A percentile compares a stretch with the other conserved stretches of the same genome.
Evolutionary conservation across 2,888 invertebrate species (phyloP).

Genomic region (Drosophila limbata): DNA sequence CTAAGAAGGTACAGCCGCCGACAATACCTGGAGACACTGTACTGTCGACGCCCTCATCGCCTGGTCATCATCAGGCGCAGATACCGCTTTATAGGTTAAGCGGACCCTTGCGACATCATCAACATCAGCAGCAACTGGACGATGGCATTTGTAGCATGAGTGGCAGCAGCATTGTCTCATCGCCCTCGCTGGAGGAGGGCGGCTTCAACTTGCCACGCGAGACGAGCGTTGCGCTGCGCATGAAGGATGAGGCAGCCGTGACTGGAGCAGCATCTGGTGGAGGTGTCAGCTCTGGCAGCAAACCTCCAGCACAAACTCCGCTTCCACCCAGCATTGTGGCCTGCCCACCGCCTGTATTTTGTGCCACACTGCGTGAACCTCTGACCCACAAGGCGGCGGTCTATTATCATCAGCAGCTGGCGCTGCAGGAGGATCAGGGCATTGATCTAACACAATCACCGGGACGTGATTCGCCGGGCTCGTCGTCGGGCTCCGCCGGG

Average conservation of each 20-base stretch:
- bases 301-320: conserved; percentile 86
- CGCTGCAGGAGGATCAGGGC: conserved; percentile 94
- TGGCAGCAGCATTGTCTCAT: conserved; percentile 84
- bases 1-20: conserved; percentile 96
- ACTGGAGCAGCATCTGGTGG: conserved; percentile 81
- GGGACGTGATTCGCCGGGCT: conserved; percentile 96
- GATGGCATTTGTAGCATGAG: conserved; percentile 83
- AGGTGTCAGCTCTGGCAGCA: conserved; percentile 45
- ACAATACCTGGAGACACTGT: conserved; percentile 91
- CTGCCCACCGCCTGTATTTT: conserved; percentile 90
- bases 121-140: conserved; percentile 69
- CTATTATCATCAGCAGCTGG: conserved; percentile 93
- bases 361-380: conserved; percentile 87
- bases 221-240: conserved; percentile 84
- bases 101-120: conserved; percentile 78
- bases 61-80: conserved; percentile 75
- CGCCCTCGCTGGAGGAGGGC: conserved; percentile 85
- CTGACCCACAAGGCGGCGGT: conserved; percentile 92
- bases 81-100: conserved; percentile 82
- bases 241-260: conserved; percentile 78
- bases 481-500: conserved; percentile 94
- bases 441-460: conserved; percentile 96
- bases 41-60: conserved; percentile 50
- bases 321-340: conserved; percentile 79
- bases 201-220: conserved; percentile 85